Base-by-base conservation (phyloP, 2,113 vertebrate genomes). In the Trogon surrucura region DNA sequence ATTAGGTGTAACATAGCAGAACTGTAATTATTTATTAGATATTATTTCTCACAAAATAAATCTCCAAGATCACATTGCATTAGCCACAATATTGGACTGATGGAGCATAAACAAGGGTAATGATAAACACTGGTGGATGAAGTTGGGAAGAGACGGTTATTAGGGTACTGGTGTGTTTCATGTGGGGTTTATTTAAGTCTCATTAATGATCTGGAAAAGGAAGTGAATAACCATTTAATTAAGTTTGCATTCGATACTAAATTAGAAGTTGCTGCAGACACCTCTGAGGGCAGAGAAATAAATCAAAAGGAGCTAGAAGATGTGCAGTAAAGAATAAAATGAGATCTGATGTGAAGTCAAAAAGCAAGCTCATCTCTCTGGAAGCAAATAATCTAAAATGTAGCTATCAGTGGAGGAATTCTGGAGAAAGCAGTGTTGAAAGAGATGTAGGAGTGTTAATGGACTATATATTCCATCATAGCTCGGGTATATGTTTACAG, bases 181-280 rank as follows among this genome's bases (percentile, higher is more conserved):
- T 84, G 58, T 69, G 89, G 70, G 91, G 61, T 91, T 96, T 96
- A 93, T 97, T 96, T 96, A 96, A 95, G 70, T 75, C 83, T 92
- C 67, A 92, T 96, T 96, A 97, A 96, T 93, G 92, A 92, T 91
- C 80, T 95, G 95, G 91, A 95, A 96, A 95, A 93, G 80, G 80
- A 94, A 94, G 83, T 89, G 95, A 94, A 93, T 92, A 96, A 92
- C 80, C 78, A 78, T 96, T 96, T 93, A 93, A 96, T 97, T 97
- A 95, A 96, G 91, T 91, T 93, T 96, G 95, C 26, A 82, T 91
- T 88, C 94, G 90, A 91, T 92, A 82, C 91, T 95, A 96, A 95
- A 95, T 97, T 93, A 97, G 93, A 94, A 92, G 86, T 90, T 95
- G 82, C 65, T 91, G 79, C 72, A 96, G 89, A 96, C 89, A 94